Conservation (phyloP, 2,113 vertebrate genomes). For the Cheilinus undulatus region DNA sequence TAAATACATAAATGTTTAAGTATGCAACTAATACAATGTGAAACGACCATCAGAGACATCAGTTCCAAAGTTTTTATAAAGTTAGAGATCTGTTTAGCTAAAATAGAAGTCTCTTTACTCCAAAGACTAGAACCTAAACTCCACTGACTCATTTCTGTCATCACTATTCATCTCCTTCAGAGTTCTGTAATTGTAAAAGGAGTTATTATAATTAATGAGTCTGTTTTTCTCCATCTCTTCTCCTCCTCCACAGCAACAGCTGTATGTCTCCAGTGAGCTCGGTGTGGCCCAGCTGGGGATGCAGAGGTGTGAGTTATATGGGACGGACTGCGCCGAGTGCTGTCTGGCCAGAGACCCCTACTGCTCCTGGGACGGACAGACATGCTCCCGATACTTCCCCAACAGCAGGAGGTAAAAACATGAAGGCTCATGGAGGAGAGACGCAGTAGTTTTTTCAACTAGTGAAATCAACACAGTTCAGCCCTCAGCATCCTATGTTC, state of each 20-base stretch:
- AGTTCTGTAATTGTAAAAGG: neutral
- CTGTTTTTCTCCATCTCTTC: neutral
- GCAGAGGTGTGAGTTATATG: slow-evolving; percentile 87
- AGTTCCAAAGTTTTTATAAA: no score
- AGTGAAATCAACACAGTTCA: no score
- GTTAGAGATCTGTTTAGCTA: no score
- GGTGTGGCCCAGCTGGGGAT: slow-evolving; percentile 85
- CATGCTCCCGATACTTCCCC: slow-evolving; percentile 82
- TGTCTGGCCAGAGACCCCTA: slow-evolving; percentile 90
- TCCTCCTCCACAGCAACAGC: slow-evolving; percentile 80
- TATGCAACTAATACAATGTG: no score
- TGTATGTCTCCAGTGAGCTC: slow-evolving; percentile 85
- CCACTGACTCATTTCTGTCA: neutral
- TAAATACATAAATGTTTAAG: no score
- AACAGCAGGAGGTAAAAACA: slow-evolving; percentile 84
- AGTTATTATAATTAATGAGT: neutral
- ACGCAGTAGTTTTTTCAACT: no score
- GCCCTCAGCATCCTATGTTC: no score
- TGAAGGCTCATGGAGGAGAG: fast-evolving
- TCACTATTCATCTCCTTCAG: neutral
- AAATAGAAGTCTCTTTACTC: no score
- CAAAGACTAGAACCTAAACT: no score
- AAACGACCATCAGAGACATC: no score
- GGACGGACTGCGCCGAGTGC: slow-evolving; percentile 85
- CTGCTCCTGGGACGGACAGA: slow-evolving; percentile 88